Evolutionary conservation across 2,888 invertebrate species (phyloP).

Genomic region (Aphidoletes aphidimyza): DNA sequence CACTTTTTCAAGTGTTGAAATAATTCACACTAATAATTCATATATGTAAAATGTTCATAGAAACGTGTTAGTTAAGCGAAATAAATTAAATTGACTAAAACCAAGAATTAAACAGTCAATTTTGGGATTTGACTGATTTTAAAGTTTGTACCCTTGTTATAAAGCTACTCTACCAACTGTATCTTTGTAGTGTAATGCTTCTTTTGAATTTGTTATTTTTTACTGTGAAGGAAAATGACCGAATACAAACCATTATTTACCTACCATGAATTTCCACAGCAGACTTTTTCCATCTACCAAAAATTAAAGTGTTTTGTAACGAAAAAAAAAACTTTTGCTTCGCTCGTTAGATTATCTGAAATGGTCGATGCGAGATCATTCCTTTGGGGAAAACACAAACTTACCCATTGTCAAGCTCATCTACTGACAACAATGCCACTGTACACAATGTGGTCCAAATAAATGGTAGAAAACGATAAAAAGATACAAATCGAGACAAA

Average conservation of each 20-base stretch:
- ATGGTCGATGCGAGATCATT: not conserved
- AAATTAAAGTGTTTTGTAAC: not conserved
- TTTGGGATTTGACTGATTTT: slow-evolving; percentile 53
- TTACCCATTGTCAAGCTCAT: slow-evolving; percentile 47
- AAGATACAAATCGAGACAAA: slow-evolving; percentile 42
- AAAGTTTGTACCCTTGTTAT: too few species aligned
- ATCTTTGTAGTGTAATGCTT: not conserved
- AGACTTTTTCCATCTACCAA: not conserved
- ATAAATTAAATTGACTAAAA: slow-evolving; percentile 22
- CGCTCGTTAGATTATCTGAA: not conserved
- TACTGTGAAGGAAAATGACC: not conserved
- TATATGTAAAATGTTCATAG: too few species aligned
- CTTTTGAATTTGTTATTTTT: not conserved
- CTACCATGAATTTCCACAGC: not conserved
- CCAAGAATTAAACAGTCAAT: slow-evolving; percentile 52
- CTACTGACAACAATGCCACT: not conserved
- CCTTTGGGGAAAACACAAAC: not conserved
- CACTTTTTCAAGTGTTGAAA: not conserved
- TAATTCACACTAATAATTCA: too few species aligned
- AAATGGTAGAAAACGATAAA: not conserved
- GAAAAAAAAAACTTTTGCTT: not conserved
- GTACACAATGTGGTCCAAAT: not conserved
- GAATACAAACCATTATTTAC: not conserved
- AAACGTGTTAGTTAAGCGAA: not conserved
- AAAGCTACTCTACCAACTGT: too few species aligned